Evolutionary conservation across 2,888 invertebrate species (phyloP).

Genomic region (Neoitamus cyanurus): DNA sequence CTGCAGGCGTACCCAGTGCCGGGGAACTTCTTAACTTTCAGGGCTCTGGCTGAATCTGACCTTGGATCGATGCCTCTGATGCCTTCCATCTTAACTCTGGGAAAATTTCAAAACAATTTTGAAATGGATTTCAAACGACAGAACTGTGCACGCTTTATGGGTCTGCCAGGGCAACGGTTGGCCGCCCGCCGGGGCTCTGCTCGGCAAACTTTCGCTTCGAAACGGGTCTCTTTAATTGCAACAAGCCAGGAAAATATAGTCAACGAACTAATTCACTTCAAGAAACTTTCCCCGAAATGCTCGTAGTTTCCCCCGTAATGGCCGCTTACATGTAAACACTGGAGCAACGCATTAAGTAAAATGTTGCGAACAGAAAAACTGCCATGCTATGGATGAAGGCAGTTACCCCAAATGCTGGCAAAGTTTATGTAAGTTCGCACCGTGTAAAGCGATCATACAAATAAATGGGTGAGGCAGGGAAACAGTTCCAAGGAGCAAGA

Average conservation of each 20-base stretch:
- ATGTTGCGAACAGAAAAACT: not conserved
- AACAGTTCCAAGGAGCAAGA: not conserved
- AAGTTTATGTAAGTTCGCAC: not conserved
- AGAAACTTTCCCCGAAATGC: not conserved
- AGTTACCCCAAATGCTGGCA: not conserved
- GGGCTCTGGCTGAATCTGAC: not conserved
- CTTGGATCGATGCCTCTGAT: not conserved
- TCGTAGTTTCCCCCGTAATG: not conserved
- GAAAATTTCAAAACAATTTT: not conserved
- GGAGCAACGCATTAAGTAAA: not conserved
- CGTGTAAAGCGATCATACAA: not conserved
- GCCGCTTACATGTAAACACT: not conserved
- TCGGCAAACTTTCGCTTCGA: not conserved
- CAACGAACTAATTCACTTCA: constrained; percentile 1
- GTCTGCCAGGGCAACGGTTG: not conserved
- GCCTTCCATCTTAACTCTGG: not conserved
- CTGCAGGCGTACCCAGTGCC: not conserved
- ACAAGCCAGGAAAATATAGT: not conserved
- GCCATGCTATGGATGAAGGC: not conserved
- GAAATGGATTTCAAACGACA: not conserved
- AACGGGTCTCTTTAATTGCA: not conserved
- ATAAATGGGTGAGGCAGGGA: not conserved
- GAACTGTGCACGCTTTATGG: not conserved
- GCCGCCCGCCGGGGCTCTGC: not conserved
- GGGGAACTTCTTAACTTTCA: not conserved